These are phyloP conservation scores for Dryobotodes eremita DNA, from an alignment of 2,888 invertebrate species.

Conservation along the genomic window DNA sequence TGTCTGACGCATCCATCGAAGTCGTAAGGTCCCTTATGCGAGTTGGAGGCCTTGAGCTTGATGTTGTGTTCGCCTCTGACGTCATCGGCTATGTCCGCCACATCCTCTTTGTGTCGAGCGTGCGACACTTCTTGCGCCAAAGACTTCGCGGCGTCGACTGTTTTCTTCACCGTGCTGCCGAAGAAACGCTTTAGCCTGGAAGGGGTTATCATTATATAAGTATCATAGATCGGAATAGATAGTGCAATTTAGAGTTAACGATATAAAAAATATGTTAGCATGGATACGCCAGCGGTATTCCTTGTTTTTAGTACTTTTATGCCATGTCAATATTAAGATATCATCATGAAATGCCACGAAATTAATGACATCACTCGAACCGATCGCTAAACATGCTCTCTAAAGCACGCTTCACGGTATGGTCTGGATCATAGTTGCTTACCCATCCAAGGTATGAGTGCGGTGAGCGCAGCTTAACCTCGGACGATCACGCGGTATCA, in stretches of 20 bases:
- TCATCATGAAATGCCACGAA: background rate
- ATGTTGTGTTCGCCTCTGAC: conserved; percentile 95
- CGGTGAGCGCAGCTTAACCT: background rate
- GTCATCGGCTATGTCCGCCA: conserved; percentile 95
- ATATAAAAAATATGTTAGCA: background rate
- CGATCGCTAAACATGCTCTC: background rate
- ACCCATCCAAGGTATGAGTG: background rate
- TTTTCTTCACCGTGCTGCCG: conserved; percentile 97
- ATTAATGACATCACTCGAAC: background rate
- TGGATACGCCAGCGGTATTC: background rate
- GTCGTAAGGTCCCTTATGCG: conserved; percentile 99
- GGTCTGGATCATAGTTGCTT: background rate
- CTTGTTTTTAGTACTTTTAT: background rate
- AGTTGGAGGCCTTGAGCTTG: conserved; percentile 98
- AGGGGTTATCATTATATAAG: background rate
- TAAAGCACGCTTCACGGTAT: background rate
- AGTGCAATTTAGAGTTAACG: background rate
- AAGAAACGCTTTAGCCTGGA: conserved; percentile 94
- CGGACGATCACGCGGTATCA: no score
- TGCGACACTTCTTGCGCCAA: conserved; percentile 97
- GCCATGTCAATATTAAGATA: background rate
- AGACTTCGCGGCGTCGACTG: conserved; percentile 97
- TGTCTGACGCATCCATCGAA: conserved; percentile 97
- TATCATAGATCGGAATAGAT: background rate
- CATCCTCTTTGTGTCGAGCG: conserved; percentile 96